Base-by-base conservation (phyloP, 30 jellyfish, hydroid and myxozoan genomes). In the Turritopsis dohrnii region DNA sequence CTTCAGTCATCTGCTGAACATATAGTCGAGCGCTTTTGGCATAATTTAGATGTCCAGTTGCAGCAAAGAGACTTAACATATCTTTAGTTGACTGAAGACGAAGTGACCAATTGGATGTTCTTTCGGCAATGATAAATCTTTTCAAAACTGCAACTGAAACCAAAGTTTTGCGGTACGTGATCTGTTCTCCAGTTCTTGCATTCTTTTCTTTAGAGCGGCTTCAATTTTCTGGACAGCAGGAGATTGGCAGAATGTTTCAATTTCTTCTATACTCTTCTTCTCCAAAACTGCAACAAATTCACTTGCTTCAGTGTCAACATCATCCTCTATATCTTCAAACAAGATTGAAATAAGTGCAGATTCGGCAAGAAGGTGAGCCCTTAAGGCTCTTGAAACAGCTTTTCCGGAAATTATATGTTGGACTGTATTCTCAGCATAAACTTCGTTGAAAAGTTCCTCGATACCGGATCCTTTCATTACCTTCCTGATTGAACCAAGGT, bases 51-150 rank as follows among this genome's bases (percentile, higher is more conserved):
- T 88, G 96, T 7, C 96, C 96, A 18, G 88, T 52, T 20, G 88
- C 81, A 24, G 96, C 96, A 87, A 87, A 82, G 31, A 87, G 87
- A 77, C 81, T 87, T 54, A 87, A 52, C 95, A 87, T 87, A 54
- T 88, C 79, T 4, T 7, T 22, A 53, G 75, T 53, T 24, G 88
- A 7, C 65, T 73, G 23, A 17, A 88, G 84, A 75, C 81, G 90
- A 81, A 82, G 31, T 29, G 21, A 28, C 96, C 96, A 88, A 80
- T 88, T 76, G 4, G 86, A 73, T 29, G 87, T 88, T 22, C 96
- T 75, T 60, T 81, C 96, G 29, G 96, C 90, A 54, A 71, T 29
- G 73, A 81, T 81, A 83, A 19, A 88, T 52, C 60, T 52, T 54
- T 87, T 87, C 21, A 81, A 1, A 1, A 81, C 66, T 28, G 72